A percentile compares a stretch with the other conserved stretches of the same genome.
These are phyloP conservation scores for Narcine bancroftii DNA, from an alignment of 2,113 vertebrate genomes.

Conservation along the genomic window DNA sequence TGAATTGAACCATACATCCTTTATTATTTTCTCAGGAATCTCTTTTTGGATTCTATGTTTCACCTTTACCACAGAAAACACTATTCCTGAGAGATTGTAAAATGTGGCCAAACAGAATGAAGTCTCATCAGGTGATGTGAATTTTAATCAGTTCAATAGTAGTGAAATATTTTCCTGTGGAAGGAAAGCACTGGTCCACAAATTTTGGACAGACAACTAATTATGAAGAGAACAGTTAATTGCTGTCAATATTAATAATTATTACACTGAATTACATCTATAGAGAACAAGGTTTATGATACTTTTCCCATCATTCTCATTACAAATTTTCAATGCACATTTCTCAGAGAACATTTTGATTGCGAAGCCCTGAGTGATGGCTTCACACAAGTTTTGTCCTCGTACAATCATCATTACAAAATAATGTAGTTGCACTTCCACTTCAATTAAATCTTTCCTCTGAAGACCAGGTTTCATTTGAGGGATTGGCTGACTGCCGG, in stretches of 20 bases:
- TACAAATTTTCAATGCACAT: too few relatives aligned
- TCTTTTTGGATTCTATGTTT: background rate
- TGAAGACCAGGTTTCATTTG: too few relatives aligned
- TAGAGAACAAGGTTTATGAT: background rate
- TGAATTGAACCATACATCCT: background rate
- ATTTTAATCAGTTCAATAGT: background rate
- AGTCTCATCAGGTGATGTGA: background rate
- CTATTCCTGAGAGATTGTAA: background rate
- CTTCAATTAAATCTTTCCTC: too few relatives aligned
- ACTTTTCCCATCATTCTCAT: background rate
- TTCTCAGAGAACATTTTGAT: too few relatives aligned
- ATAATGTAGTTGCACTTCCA: too few relatives aligned
- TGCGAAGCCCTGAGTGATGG: too few relatives aligned
- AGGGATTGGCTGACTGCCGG: too few relatives aligned
- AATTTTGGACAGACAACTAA: background rate
- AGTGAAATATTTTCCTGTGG: background rate
- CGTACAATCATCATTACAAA: too few relatives aligned
- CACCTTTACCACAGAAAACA: background rate
- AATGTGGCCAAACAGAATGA: background rate
- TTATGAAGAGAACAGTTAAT: background rate
- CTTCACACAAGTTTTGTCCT: too few relatives aligned
- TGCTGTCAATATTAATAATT: background rate
- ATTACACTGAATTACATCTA: background rate
- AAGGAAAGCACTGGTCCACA: background rate
- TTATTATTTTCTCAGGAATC: background rate